A percentile compares a stretch with the other conserved stretches of the same genome.
These are phyloP conservation scores for Sciaenops ocellatus DNA, from an alignment of 2,797 vertebrate genomes.

Conservation along the genomic window DNA sequence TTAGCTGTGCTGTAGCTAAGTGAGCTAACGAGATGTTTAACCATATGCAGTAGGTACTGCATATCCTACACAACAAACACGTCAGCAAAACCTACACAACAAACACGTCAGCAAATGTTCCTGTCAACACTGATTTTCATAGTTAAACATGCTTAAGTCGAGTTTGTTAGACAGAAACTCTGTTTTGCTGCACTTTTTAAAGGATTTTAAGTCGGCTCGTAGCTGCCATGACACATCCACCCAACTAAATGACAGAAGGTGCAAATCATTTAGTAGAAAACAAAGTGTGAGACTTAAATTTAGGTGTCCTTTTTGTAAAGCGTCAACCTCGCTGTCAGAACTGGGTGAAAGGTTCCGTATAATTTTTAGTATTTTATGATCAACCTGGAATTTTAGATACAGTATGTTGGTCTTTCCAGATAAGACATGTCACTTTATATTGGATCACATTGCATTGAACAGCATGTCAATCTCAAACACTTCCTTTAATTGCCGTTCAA, in stretches of 20 bases:
- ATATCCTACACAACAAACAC: not conserved
- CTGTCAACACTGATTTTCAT: not conserved
- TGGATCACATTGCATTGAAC: not conserved
- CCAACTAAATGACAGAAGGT: not conserved
- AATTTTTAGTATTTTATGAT: not conserved
- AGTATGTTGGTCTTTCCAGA: not conserved
- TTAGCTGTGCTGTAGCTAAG: not conserved
- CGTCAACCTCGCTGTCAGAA: not conserved
- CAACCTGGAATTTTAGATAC: not conserved
- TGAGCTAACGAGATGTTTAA: not conserved
- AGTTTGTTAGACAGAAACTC: not conserved
- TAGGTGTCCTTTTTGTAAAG: not conserved
- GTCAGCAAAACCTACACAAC: conserved; percentile 8
- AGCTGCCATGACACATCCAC: not conserved
- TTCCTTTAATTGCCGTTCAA: not conserved
- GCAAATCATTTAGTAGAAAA: no score
- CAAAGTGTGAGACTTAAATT: not conserved
- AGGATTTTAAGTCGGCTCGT: not conserved
- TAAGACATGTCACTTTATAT: not conserved
- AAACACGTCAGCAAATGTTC: not conserved
- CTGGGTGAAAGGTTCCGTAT: not conserved
- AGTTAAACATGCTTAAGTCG: not conserved
- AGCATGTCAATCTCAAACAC: not conserved
- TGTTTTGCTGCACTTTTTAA: not conserved
- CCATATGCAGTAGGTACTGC: no score